Evolutionary conservation across 2,797 vertebrate species (phyloP).

Genomic region (Cygnus olor): DNA sequence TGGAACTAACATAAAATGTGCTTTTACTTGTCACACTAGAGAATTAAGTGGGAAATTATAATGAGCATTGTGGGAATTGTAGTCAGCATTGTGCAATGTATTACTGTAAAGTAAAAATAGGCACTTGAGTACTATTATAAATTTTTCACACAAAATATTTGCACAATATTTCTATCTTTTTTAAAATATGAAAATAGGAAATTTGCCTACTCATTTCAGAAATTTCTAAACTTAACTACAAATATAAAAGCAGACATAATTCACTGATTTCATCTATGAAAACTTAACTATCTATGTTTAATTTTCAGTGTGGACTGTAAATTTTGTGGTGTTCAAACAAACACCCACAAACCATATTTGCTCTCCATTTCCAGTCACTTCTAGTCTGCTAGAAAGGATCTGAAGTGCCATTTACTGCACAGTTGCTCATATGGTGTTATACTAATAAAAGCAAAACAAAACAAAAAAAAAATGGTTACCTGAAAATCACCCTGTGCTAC

Average conservation of each 20-base stretch:
- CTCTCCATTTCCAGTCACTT: neutral
- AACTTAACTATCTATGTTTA: neutral
- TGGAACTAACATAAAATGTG: neutral
- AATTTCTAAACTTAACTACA: neutral
- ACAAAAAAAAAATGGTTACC: neutral
- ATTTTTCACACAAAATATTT: neutral
- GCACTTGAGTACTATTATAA: neutral
- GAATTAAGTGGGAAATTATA: neutral
- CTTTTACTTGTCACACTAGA: neutral
- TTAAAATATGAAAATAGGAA: neutral
- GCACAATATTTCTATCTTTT: neutral
- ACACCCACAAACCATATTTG: neutral
- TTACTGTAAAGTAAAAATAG: neutral
- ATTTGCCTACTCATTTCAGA: neutral
- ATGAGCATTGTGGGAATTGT: neutral
- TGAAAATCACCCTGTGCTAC: neutral
- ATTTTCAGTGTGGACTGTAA: neutral
- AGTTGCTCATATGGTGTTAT: neutral
- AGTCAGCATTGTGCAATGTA: neutral
- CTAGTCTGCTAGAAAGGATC: neutral
- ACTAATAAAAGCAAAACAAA: neutral
- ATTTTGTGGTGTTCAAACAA: neutral
- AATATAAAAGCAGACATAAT: neutral
- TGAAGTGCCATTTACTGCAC: neutral
- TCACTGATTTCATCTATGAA: neutral